Percentiles rank a stretch among this genome's conserved stretches.
These are phyloP conservation scores for Emmelina monodactyla DNA, from an alignment of 2,888 invertebrate species.

Conservation along the genomic window DNA sequence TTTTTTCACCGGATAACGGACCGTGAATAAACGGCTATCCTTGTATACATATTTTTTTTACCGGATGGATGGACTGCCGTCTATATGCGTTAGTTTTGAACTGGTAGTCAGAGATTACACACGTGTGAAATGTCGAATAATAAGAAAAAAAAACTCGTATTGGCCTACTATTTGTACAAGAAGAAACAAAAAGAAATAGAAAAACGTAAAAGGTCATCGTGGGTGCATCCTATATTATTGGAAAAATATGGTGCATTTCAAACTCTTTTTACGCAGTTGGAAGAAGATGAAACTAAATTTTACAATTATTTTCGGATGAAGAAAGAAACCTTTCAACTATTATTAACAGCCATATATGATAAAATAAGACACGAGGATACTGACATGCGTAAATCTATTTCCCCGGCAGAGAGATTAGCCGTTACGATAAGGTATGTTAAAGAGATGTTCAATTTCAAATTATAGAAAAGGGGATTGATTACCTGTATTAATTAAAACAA, in stretches of 20 bases:
- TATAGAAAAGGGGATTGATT: constrained; percentile 6
- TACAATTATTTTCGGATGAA: constrained; percentile 19
- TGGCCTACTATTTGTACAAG: too few relatives aligned
- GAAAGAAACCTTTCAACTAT: constrained; percentile 17
- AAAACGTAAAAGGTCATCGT: constrained; percentile 20
- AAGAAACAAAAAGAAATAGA: constrained; percentile 19
- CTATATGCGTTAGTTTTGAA: too few relatives aligned
- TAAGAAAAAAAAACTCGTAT: too few relatives aligned
- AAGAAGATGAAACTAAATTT: constrained; percentile 20
- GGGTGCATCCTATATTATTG: constrained; percentile 21
- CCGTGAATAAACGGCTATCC: too few relatives aligned
- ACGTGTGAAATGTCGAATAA: too few relatives aligned
- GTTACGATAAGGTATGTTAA: constrained; percentile 14
- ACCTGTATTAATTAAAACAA: constrained; percentile 18
- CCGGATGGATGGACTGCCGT: too few relatives aligned
- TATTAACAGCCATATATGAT: constrained; percentile 16
- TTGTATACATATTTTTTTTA: too few relatives aligned
- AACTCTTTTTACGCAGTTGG: constrained; percentile 18
- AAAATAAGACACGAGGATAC: constrained; percentile 18
- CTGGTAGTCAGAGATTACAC: too few relatives aligned
- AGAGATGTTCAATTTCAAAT: constrained; percentile 8
- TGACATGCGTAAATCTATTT: constrained; percentile 18
- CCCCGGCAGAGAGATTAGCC: constrained; percentile 18
- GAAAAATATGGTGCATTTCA: constrained; percentile 19
- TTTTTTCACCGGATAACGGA: too few relatives aligned